Conservation (phyloP, 2,113 vertebrate species). For the Terrapene triunguis region DNA sequence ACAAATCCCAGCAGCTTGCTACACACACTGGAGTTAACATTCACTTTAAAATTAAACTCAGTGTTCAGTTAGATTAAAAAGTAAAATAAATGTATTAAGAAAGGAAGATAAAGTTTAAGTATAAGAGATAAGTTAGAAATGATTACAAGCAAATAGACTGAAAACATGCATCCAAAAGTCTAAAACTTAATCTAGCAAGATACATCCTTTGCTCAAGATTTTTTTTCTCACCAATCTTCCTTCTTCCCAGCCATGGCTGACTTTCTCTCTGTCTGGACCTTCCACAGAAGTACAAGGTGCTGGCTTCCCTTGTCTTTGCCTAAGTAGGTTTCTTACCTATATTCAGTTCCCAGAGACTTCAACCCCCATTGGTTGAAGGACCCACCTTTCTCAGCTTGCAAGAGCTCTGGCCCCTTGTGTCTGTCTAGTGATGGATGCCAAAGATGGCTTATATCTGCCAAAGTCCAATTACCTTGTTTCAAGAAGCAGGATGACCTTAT, state of each 20-base stretch:
- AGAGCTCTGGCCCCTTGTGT: neutral
- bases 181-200: neutral
- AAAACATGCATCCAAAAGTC: neutral
- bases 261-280: neutral
- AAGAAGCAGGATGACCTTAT: neutral
- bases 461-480: neutral
- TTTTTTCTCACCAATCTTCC: neutral
- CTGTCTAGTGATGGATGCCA: neutral
- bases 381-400: neutral
- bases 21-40: neutral
- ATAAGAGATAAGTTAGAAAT: neutral
- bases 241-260: neutral
- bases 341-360: neutral
- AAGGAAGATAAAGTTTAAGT: neutral
- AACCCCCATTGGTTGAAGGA: neutral
- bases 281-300: neutral
- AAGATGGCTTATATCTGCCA: neutral
- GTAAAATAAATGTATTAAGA: neutral
- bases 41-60: neutral
- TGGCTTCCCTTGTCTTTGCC: neutral
- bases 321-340: neutral
- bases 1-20: neutral
- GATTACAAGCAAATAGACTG: neutral
- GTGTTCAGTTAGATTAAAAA: neutral
- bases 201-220: neutral